phyloP scores from a whole-genome alignment of 2,113 vertebrate species.

The Ailurus styani region DNA sequence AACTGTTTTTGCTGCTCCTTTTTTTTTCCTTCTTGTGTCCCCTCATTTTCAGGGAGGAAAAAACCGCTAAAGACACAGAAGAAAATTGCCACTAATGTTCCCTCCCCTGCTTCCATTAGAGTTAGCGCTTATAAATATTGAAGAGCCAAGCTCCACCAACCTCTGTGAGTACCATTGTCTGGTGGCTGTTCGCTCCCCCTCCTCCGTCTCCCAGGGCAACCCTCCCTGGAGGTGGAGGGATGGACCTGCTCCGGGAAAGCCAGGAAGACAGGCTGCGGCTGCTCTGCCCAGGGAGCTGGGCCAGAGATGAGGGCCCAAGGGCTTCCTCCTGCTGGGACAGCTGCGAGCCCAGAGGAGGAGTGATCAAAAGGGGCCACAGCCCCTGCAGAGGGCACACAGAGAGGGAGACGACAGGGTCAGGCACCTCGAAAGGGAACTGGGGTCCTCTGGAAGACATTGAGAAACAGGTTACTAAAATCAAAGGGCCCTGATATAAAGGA shows the following conservation, averaged over 20 bases:
- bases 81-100: slow-evolving; percentile 45
- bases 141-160: background rate
- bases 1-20: background rate
- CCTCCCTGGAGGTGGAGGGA: background rate
- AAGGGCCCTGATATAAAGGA: background rate
- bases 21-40: background rate
- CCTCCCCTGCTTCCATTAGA: slow-evolving; percentile 10
- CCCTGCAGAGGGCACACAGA: background rate
- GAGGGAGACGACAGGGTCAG: background rate
- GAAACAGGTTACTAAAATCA: background rate
- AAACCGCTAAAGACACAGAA: background rate
- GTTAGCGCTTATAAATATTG: slow-evolving; percentile 40
- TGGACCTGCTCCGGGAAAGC: background rate
- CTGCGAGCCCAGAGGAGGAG: background rate
- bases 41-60: background rate
- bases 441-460: background rate
- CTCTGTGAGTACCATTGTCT: background rate
- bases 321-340: background rate
- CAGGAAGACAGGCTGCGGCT: background rate
- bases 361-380: background rate
- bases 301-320: accelerated
- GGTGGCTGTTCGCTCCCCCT: background rate
- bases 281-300: background rate
- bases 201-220: background rate
- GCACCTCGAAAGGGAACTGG: background rate